phyloP scores from a whole-genome alignment of 2,797 vertebrate species.

The Mormyrus hasselquistii region DNA sequence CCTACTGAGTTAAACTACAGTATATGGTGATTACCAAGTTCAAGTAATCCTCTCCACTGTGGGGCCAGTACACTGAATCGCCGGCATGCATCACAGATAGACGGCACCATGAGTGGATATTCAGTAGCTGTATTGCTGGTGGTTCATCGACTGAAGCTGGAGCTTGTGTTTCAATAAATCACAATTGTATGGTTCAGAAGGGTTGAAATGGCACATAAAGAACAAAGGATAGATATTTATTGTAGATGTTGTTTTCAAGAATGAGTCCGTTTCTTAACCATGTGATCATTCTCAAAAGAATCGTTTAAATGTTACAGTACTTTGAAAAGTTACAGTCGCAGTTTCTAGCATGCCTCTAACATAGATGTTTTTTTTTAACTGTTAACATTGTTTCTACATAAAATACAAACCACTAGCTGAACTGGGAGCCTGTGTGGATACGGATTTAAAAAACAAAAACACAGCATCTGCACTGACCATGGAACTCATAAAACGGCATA shows the following conservation, averaged over 20 bases:
- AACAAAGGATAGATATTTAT: neutral
- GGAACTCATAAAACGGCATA: neutral
- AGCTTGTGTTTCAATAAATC: neutral
- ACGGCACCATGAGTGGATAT: neutral
- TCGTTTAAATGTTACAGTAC: neutral
- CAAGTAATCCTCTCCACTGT: neutral
- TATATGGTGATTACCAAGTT: neutral
- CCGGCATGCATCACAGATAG: neutral
- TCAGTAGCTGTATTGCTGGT: neutral
- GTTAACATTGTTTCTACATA: neutral
- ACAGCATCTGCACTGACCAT: neutral
- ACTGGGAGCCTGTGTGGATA: neutral
- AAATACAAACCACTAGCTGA: neutral
- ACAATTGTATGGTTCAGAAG: neutral
- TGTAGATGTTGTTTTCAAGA: too few species aligned
- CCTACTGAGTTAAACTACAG: neutral
- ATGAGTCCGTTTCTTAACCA: neutral
- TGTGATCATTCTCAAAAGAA: neutral
- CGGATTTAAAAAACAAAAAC: neutral
- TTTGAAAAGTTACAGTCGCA: neutral
- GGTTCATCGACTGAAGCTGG: neutral
- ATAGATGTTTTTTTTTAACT: neutral
- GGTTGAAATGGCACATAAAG: neutral
- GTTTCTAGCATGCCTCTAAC: neutral
- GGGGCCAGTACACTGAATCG: neutral